A percentile compares a stretch with the other conserved stretches of the same genome.
These are phyloP conservation scores for Pampus argenteus DNA, from an alignment of 2,797 vertebrate genomes.

Conservation along the genomic window DNA sequence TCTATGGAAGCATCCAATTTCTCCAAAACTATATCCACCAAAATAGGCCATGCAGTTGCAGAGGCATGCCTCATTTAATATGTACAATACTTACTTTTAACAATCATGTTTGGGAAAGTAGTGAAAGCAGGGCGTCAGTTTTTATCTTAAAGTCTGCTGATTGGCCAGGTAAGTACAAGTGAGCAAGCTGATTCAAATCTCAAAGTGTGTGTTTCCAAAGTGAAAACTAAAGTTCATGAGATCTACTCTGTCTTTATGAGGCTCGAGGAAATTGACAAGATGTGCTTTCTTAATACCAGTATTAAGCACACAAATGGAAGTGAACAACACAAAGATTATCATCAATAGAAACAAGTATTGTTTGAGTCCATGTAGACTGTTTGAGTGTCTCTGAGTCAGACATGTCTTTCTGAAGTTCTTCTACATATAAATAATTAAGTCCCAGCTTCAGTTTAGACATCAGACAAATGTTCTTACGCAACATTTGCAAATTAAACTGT, in stretches of 20 bases:
- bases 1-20: constrained; percentile 20
- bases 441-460: constrained; percentile 25
- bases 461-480: constrained; percentile 24
- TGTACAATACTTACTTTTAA: constrained; percentile 31
- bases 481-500: constrained; percentile 27
- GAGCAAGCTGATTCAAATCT: constrained; percentile 34
- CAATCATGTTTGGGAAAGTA: constrained; percentile 32
- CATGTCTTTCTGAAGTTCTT: constrained; percentile 10
- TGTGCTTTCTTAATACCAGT: not conserved
- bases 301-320: constrained; percentile 2
- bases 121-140: constrained; percentile 15
- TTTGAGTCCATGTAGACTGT: constrained; percentile 26
- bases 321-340: constrained; percentile 14
- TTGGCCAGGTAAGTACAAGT: constrained; percentile 6
- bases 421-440: constrained; percentile 47
- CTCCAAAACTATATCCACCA: constrained; percentile 24
- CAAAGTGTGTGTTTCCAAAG: not conserved
- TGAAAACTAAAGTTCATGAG: constrained; percentile 4
- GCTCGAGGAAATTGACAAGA: not conserved
- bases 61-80: constrained; percentile 56
- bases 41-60: constrained; percentile 49
- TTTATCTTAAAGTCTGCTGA: constrained; percentile 24
- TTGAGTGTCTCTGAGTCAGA: constrained; percentile 27
- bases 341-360: not conserved
- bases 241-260: not conserved